Evolutionary conservation across 2,888 invertebrate genomes (phyloP), one percentile per base, ranked within the genome.

Genomic region (Lithosia quadra): DNA sequence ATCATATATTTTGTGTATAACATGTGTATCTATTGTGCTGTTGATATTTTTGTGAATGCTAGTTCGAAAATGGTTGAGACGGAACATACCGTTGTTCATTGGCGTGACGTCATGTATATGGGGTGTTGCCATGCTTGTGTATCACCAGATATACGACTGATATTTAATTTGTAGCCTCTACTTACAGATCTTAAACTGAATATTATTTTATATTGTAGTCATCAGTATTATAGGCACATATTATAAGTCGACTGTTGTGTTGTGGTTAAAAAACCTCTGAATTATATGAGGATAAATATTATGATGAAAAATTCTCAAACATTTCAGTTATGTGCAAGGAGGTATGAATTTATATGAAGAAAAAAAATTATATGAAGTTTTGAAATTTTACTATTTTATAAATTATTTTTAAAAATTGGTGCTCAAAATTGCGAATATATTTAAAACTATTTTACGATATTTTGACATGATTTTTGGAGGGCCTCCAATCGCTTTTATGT

Each of bases 91-190:
- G 87, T 95, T 98, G 93, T 97, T 98, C 96, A 96, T 98, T 95
- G 98, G 98, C 93, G 97, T 98, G 91, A 98, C 98, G 90, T 98
- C 98, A 91, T 98, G 98, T 96, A 96, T 98, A 93, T 98, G 98
- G 97, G 98, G 98, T 91, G 92, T 95, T 58, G 94, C 94, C n/a
- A 90, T 95, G 70, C 89, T 95, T 66, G 90, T 94, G 4, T 95
- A 94, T 72, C 93, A 94, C 82, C 92, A 94, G 68, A 83, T 93
- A 72, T 92, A 92, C 78, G 89, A 90, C 75, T 92, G 88, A 91
- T 85, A 73, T 11, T 72, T 53, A 77, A 33, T 82, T 78, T 84
- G 76, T 80, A 76, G 81, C 72, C 77, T 63, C 72, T 71, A n/a
- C n/a, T n/a, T n/a, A 67, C 59, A 21, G n/a, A 34, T 15, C 21